phyloP scores from a whole-genome alignment of 2,888 invertebrate species.

The Cephus sareptanus region DNA sequence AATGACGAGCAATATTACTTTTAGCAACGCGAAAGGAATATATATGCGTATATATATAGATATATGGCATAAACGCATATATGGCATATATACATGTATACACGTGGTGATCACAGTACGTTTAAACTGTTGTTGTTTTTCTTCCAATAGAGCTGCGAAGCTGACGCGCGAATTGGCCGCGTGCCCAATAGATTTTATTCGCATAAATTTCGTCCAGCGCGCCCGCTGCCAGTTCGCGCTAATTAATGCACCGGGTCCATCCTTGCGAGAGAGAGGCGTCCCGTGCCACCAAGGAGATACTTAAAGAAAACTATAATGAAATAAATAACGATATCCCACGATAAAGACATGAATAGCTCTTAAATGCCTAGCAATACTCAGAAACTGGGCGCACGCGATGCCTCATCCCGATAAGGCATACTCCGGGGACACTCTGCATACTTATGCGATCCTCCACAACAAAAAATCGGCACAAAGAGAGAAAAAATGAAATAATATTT shows the following conservation, averaged over 20 bases:
- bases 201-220: conserved; percentile 43
- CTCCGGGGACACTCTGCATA: neutral
- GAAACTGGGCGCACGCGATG: conserved; percentile 1
- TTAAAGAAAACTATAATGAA: neutral
- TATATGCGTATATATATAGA: conserved; percentile 20
- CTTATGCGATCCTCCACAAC: conserved; percentile 7
- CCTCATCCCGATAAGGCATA: neutral
- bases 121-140: conserved; percentile 7
- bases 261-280: neutral
- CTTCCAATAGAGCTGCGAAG: conserved; percentile 1
- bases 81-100: conserved; percentile 13
- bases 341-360: conserved; percentile 8
- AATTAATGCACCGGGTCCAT: conserved; percentile 6
- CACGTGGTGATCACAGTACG: conserved; percentile 4
- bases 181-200: conserved; percentile 31
- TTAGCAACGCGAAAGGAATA: conserved; percentile 30
- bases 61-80: conserved; percentile 28
- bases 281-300: conserved; percentile 4
- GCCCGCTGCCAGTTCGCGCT: conserved; percentile 24
- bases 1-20: conserved; percentile 55
- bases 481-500: conserved; percentile 44
- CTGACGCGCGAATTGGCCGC: conserved; percentile 21
- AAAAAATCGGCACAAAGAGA: conserved; percentile 45
- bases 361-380: conserved; percentile 14
- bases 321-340: neutral